Evolutionary conservation across 1,140 invertebrate species (phyloP), one percentile per base, ranked within the genome.

Genomic region (Pseudobourletiella spinata): DNA sequence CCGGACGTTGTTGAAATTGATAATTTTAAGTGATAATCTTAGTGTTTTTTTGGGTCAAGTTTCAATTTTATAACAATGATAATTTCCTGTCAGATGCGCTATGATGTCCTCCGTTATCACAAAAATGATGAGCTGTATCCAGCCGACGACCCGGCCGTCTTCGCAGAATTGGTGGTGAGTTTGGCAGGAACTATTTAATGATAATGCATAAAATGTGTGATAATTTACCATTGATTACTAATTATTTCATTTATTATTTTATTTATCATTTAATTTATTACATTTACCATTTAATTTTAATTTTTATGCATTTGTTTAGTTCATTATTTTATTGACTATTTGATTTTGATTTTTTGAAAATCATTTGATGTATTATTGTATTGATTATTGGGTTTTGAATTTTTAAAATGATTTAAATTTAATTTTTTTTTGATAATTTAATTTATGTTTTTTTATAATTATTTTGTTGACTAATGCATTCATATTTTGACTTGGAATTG

Each of bases 51-150:
- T 48, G 8, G 8, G 16, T 18, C 6, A 25, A 25, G 18, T 48
- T 25, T 48, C 16, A 20, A 22, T 48, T 18, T 48, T n/a, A 52
- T 24, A 52, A 39, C n/a, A 39, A 11, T 43, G 44, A 29, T 42
- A 55, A 30, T 29, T 63, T 67, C n/a, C 43, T 58, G 52, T 4
- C 48, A 66, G 64, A 24, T 43, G 32, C 44, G 24, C 46, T 2
- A 46, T 69, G 43, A 66, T 69, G 64, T 24, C 20, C 6, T 44
- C 61, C 14, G 57, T 69, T 29, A 67, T 69, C 48, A 42, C 52
- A 2, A 66, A 67, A 59, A 69, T 69, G 68, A 64, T 67, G 61
- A 59, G 54, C 39, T 64, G 58, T 25, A 51, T 67, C 42, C 58
- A 63, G 11, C 32, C 58, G 2, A 22, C 39, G 29, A 57, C 20